phyloP scores from a whole-genome alignment of 2,888 invertebrate genomes.

The Chrysomela aeneicollis region DNA sequence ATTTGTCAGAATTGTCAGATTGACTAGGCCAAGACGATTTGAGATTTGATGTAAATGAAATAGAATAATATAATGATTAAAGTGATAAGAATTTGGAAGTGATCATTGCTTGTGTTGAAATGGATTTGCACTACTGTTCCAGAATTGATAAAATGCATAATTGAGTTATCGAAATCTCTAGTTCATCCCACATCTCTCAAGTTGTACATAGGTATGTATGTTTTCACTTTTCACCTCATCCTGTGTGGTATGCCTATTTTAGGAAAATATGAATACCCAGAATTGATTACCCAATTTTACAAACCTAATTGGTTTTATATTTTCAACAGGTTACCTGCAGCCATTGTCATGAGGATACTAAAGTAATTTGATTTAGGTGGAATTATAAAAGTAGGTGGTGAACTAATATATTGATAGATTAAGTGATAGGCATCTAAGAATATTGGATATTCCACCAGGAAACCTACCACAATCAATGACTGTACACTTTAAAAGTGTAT shows the following conservation, averaged over 20 bases:
- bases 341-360: too few species aligned
- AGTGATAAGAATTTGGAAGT: not conserved
- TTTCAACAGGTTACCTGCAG: too few species aligned
- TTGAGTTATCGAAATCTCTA: not conserved
- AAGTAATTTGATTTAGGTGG: too few species aligned
- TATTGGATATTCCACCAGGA: too few species aligned
- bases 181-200: not conserved
- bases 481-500: too few species aligned
- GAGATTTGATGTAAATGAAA: not conserved
- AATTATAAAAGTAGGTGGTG: too few species aligned
- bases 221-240: not conserved
- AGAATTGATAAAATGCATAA: not conserved
- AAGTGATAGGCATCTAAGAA: too few species aligned
- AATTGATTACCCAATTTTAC: not conserved
- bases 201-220: constrained; percentile 7
- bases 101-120: not conserved
- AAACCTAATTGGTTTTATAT: too few species aligned
- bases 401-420: too few species aligned
- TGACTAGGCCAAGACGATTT: not conserved
- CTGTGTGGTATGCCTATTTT: constrained; percentile 7
- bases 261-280: not conserved
- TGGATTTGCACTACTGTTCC: not conserved
- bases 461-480: too few species aligned
- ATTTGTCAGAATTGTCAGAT: too few species aligned
- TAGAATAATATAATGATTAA: not conserved